Conservation (phyloP, 2,888 invertebrate genomes). For the Netelia virgata region DNA sequence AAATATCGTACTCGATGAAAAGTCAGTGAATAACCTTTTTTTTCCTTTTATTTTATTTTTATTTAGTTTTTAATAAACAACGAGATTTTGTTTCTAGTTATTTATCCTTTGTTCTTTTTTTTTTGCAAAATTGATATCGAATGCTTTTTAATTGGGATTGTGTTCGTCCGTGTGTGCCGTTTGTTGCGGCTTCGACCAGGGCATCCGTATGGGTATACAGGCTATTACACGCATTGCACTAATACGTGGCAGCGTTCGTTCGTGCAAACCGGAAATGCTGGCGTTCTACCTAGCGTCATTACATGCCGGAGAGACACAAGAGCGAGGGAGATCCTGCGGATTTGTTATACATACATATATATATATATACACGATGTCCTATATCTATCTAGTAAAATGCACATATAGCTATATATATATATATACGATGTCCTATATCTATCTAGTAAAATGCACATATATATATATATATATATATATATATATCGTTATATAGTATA, state of each 20-base stretch:
- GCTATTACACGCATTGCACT: conserved; percentile 28
- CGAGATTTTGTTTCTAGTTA: background rate
- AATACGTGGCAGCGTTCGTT: conserved; percentile 38
- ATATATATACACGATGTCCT: background rate
- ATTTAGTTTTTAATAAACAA: background rate
- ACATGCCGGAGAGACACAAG: conserved; percentile 40
- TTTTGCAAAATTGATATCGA: background rate
- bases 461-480: background rate
- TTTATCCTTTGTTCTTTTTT: background rate
- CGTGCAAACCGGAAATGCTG: conserved; percentile 53
- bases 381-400: background rate
- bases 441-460: background rate
- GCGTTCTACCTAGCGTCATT: conserved; percentile 46
- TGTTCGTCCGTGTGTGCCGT: conserved; percentile 5
- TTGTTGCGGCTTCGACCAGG: background rate
- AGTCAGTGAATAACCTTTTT: background rate
- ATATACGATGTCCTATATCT: background rate
- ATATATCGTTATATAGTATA: background rate
- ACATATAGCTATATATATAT: conserved; percentile 6
- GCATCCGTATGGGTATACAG: background rate
- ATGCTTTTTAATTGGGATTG: background rate
- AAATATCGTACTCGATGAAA: no score
- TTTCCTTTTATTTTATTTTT: background rate
- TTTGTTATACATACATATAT: background rate
- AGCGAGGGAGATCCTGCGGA: conserved; percentile 22